Base-by-base conservation (phyloP, 2,888 invertebrate species). In the Leptarthrus brevirostris region DNA sequence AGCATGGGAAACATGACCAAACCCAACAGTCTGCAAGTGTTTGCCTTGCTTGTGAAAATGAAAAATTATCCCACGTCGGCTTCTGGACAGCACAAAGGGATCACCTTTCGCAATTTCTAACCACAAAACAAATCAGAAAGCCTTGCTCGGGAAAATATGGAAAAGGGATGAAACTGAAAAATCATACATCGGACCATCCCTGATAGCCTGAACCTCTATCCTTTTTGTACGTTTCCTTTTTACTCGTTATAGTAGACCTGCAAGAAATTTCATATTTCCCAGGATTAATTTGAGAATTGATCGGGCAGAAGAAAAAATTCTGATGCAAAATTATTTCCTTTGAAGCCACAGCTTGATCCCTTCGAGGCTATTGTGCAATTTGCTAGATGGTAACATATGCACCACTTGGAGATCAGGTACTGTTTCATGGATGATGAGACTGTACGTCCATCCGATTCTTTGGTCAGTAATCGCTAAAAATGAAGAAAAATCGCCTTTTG, bases 401-500 rank as follows among this genome's bases (percentile, higher is more conserved):
- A 16, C 40, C 53, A 52, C 34, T 52, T 71, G 40, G 40, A 40
- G 53, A 54, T 69, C 34, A 12, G 71, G 54, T 71, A 71, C 71
- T 54, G 71, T 54, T 71, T 24, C 34, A 34, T 34, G 54, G 40
- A 22, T 22, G 44, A 34, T 12, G 54, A 26, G 40, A 12, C 40
- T 40, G 6, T 40, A 24, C 14, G 10, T 26, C 49, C 6, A 49
- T 8, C 2, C 6, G 69, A 30, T 30, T 26, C 49, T 52, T 69
- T 71, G 71, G 71, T 71, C 71, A 71, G 54, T 71, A 40, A 34
- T 52, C 40, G 71, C n/a, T 24, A 14, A 71, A 24, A 71, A n/a
- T 22, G 3, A 47, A 74, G 72, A 75, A 74, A 72, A 74, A 75
- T 75, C 72, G 61, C 30, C 58, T 74, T 75, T 75, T 75, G 74